Evolutionary conservation across 2,888 invertebrate genomes (phyloP), one percentile per base, ranked within the genome.

Genomic region (Lamellibrachia columna): DNA sequence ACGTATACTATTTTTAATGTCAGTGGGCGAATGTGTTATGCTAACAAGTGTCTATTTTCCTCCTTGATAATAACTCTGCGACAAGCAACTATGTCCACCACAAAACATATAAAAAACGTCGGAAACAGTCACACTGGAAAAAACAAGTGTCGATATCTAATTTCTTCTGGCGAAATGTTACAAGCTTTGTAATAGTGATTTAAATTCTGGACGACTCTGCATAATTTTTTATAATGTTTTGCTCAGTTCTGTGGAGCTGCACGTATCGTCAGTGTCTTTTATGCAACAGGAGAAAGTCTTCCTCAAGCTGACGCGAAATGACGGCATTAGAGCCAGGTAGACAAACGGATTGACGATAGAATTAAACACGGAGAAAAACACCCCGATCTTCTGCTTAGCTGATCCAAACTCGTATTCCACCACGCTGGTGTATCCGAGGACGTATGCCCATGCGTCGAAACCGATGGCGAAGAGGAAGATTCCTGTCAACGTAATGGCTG

Each of bases 381-480:
- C 91, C 11, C 91, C 91, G 53, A 91, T 52, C 58, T 91, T 91
- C 58, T 91, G 91, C n/a, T n/a, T 55, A 52, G 91, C n/a, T 9
- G 91, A 91, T n/a, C 91, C 91, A 53, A 55, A 91, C 53, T 91
- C n/a, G 58, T 91, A 91, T 53, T 53, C 53, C 53, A 53, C 53
- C 40, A 91, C 91, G 58, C 58, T n/a, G 11, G 91, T 91, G 55
- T 91, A 91, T 2, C 91, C 91, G 53, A 91, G 53, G 52, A 58
- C 22, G n/a, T 91, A 91, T 53, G 91, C 53, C 91, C 91, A 91
- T 8, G 91, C 91, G 55, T 91, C 91, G 91, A 53, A 91, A 11
- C 91, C 91, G 22, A 91, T 91, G 53, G 91, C 58, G 22, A 91
- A 91, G 55, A 91, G 53, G 53, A 91, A 91, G 53, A 91, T 55